Conservation (phyloP, 1,140 invertebrate genomes). For the Calliphora vicina region DNA sequence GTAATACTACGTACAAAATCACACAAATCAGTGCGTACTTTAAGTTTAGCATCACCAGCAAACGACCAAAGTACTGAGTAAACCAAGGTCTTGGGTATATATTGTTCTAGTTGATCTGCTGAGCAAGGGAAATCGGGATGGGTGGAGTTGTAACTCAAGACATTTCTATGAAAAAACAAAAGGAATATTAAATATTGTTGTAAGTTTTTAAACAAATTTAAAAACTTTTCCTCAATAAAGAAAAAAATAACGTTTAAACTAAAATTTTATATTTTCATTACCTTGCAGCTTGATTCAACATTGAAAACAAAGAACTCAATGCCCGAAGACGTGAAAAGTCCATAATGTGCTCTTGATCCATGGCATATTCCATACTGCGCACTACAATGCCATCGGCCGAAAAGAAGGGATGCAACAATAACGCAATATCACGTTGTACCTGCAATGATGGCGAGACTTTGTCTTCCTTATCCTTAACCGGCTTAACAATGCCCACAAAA, state of each 20-base stretch:
- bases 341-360: conserved; percentile 97
- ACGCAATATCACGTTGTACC: conserved; percentile 89
- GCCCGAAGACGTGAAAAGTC: conserved; percentile 96
- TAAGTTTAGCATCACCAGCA: conserved; percentile 96
- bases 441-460: conserved; percentile 83
- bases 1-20: conserved; percentile 96
- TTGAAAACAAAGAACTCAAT: conserved; percentile 94
- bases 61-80: conserved; percentile 98
- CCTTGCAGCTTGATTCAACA: conserved; percentile 93
- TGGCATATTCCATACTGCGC: conserved; percentile 89
- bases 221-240: too few species aligned
- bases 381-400: conserved; percentile 92
- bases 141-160: conserved; percentile 90
- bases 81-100: conserved; percentile 91
- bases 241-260: not conserved
- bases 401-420: conserved; percentile 86
- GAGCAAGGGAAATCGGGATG: conserved; percentile 96
- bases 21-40: conserved; percentile 90
- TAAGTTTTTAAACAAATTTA: too few species aligned
- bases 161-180: conserved; percentile 74
- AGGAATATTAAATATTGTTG: not conserved
- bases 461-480: conserved; percentile 72
- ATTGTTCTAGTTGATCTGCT: conserved; percentile 90
- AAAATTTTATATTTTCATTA: conserved; percentile 48
- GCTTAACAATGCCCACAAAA: conserved; percentile 63